These are phyloP conservation scores for Phortica okadai DNA, from an alignment of 2,888 invertebrate genomes.

Conservation along the genomic window DNA sequence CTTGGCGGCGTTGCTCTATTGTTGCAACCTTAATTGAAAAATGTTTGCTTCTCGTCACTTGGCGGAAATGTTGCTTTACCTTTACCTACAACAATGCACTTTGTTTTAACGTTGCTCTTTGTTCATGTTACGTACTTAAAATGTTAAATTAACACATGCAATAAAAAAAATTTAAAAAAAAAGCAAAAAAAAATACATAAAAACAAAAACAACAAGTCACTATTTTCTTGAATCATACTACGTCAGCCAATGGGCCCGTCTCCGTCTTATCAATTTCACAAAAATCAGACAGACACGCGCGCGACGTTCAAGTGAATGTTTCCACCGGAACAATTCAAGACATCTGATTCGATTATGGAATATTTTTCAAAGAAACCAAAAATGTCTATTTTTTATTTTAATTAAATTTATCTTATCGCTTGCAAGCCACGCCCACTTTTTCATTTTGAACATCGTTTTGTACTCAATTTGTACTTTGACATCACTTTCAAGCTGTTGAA, in stretches of 20 bases:
- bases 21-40: conserved; percentile 83
- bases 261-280: not conserved
- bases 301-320: conserved; percentile 1
- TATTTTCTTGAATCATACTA: not conserved
- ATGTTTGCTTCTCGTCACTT: not conserved
- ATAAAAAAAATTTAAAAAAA: too few relatives aligned
- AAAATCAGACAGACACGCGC: not conserved
- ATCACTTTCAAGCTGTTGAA: not conserved
- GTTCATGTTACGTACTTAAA: conserved; percentile 4
- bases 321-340: not conserved
- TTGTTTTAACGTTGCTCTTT: conserved; percentile 9
- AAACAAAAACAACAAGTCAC: not conserved
- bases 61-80: conserved; percentile 3
- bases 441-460: not conserved
- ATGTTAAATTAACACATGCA: conserved; percentile 2
- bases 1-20: conserved; percentile 94
- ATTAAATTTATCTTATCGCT: not conserved
- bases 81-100: conserved; percentile 6
- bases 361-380: not conserved
- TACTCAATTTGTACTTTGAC: not conserved
- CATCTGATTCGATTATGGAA: conserved; percentile 6
- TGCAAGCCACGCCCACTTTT: not conserved
- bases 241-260: not conserved
- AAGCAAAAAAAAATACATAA: not conserved
- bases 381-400: not conserved